A percentile compares a stretch with the other conserved stretches of the same genome.
phyloP scores from a whole-genome alignment of 2,113 vertebrate genomes.

The Ondatra zibethicus region DNA sequence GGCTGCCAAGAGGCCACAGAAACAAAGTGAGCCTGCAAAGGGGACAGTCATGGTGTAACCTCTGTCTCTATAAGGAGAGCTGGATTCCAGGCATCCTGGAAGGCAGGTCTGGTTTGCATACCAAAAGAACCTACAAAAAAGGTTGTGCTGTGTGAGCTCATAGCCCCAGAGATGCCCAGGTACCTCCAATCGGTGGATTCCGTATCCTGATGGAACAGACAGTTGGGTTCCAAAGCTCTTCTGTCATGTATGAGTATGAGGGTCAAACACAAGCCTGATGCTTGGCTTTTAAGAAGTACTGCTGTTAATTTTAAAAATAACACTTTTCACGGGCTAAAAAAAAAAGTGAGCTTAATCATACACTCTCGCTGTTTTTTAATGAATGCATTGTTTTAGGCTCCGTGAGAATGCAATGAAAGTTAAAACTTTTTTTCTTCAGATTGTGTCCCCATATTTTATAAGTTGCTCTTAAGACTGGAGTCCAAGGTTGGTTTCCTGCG shows the following conservation, averaged over 20 bases:
- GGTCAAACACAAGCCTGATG: neutral
- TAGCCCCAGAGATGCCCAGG: rapidly evolving
- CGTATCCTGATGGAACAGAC: rapidly evolving
- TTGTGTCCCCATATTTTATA: neutral
- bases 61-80: neutral
- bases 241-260: neutral
- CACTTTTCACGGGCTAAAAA: constrained; percentile 31
- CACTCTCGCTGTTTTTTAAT: constrained; percentile 59
- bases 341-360: constrained; percentile 10
- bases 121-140: neutral
- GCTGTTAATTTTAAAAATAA: constrained; percentile 63
- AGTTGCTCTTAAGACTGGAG: neutral
- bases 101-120: neutral
- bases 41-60: neutral
- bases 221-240: neutral
- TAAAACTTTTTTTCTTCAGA: neutral
- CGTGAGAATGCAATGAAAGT: constrained; percentile 4
- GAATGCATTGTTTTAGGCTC: constrained; percentile 58
- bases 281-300: neutral
- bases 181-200: rapidly evolving
- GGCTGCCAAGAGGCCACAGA: neutral
- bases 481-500: neutral
- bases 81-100: neutral
- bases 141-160: neutral
- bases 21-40: neutral